Evolutionary conservation across 2,113 vertebrate species (phyloP).

Genomic region (Regulus satrapa): DNA sequence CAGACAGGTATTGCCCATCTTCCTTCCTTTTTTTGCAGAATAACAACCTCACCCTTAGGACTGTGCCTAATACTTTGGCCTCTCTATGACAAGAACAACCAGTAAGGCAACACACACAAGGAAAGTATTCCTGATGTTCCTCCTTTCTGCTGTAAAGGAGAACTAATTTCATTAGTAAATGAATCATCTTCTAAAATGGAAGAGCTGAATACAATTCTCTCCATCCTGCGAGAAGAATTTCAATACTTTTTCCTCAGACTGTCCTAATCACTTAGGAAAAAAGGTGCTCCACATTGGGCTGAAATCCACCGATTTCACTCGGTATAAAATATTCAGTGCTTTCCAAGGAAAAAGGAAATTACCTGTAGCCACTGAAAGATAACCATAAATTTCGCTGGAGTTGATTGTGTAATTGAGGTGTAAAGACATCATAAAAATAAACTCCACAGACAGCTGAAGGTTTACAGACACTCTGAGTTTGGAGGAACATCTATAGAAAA

Average conservation of each 20-base stretch:
- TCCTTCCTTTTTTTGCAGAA: not conserved
- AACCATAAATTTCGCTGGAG: not conserved
- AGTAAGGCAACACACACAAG: not conserved
- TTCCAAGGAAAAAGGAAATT: not conserved
- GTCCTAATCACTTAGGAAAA: not conserved
- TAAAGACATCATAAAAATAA: not conserved
- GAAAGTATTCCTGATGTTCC: not conserved
- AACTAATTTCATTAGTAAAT: too few species aligned
- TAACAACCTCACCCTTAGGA: not conserved
- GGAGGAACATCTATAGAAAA: not conserved
- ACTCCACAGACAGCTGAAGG: not conserved
- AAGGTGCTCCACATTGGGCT: not conserved
- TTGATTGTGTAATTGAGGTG: not conserved
- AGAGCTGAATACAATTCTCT: not conserved
- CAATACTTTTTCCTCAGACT: not conserved
- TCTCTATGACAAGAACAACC: not conserved
- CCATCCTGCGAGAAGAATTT: not conserved
- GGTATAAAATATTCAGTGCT: not conserved
- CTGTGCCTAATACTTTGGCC: not conserved
- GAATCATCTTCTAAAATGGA: not conserved
- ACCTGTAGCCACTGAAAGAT: not conserved
- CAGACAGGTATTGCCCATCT: not conserved
- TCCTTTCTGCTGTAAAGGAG: not conserved
- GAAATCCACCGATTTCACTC: not conserved
- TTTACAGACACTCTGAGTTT: not conserved